These are phyloP conservation scores for Panulirus ornatus DNA, from an alignment of 1,140 invertebrate genomes.

Conservation along the genomic window DNA sequence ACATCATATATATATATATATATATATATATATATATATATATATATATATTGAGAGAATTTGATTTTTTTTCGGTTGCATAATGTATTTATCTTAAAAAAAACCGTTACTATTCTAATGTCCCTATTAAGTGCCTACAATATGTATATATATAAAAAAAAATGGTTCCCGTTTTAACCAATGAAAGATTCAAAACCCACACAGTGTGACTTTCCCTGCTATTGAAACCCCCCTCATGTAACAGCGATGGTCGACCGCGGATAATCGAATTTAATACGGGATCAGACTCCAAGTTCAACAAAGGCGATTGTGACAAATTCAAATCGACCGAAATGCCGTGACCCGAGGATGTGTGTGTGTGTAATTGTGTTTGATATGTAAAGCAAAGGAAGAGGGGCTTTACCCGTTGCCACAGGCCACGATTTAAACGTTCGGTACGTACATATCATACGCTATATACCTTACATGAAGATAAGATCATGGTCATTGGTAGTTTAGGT, in stretches of 20 bases:
- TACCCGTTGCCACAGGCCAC: background rate
- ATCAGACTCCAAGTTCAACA: background rate
- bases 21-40: no score
- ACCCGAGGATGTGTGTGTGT: constrained; percentile 29
- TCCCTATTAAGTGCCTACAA: no score
- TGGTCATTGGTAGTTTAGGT: background rate
- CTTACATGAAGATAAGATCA: background rate
- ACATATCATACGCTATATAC: background rate
- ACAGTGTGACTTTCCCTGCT: background rate
- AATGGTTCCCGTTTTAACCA: background rate
- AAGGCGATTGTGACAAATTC: constrained; percentile 56
- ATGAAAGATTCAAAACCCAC: background rate
- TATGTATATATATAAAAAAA: no score
- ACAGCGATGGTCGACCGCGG: constrained; percentile 9
- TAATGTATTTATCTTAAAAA: no score
- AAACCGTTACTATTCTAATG: no score
- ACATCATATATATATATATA: no score
- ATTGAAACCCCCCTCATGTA: constrained; percentile 39
- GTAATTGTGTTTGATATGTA: constrained; percentile 27
- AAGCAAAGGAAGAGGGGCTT: constrained; percentile 7
- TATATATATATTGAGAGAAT: no score
- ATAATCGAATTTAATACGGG: constrained; percentile 62
- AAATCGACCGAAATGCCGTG: constrained; percentile 19
- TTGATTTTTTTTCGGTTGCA: no score
- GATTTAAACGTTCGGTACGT: background rate